Conservation (phyloP, 2,113 vertebrate species). For the Gavia stellata region DNA sequence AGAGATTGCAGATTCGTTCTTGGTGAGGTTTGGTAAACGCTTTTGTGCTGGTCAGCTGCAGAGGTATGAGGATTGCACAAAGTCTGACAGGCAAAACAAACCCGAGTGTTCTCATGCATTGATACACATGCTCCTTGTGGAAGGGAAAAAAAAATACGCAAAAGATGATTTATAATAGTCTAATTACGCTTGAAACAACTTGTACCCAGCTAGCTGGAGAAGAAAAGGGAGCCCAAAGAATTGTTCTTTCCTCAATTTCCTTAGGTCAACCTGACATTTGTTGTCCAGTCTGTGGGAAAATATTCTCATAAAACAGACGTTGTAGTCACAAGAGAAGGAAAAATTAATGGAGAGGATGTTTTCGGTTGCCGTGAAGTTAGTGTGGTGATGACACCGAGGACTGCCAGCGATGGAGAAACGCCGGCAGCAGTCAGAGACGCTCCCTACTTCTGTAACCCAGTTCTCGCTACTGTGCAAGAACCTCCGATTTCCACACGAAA, state of each 20-base stretch:
- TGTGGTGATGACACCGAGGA: accelerated
- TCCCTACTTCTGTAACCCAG: background rate
- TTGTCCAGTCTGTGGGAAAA: constrained; percentile 2
- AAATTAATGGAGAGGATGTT: background rate
- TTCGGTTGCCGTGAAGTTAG: background rate
- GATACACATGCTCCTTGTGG: background rate
- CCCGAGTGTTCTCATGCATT: too few relatives aligned
- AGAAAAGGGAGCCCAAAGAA: background rate
- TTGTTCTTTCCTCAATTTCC: too few relatives aligned
- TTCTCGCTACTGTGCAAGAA: accelerated
- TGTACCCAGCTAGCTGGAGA: background rate
- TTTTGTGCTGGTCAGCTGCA: background rate
- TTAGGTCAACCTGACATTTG: constrained; percentile 54
- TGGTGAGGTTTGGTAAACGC: background rate
- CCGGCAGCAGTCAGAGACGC: background rate
- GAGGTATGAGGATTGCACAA: background rate
- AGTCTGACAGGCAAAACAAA: background rate
- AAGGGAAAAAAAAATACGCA: background rate
- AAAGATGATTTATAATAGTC: background rate
- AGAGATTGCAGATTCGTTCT: too few relatives aligned
- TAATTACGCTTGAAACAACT: background rate
- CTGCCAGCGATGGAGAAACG: background rate
- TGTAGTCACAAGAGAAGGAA: background rate
- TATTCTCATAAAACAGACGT: background rate
- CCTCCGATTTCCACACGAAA: background rate